Evolutionary conservation across 2,797 vertebrate genomes (phyloP).

Genomic region (Sebastolobus alascanus): DNA sequence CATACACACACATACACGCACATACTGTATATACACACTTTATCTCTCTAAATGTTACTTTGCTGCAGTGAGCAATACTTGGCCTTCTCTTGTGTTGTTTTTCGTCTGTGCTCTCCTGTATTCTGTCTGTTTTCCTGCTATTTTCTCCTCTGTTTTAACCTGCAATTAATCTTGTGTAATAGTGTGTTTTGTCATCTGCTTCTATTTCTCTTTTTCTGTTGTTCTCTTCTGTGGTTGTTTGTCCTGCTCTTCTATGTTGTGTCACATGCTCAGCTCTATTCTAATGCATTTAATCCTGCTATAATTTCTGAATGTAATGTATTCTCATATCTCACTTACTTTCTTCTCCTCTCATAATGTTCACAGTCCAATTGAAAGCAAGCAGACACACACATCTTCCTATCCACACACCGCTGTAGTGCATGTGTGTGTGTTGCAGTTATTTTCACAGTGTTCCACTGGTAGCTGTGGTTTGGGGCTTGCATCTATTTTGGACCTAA

Average conservation of each 20-base stretch:
- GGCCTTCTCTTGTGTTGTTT: not conserved
- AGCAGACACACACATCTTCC: constrained; percentile 27
- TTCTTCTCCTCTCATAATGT: constrained; percentile 22
- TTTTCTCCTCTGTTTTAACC: not conserved
- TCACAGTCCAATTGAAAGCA: constrained; percentile 36
- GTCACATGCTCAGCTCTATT: not conserved
- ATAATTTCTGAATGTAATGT: not conserved
- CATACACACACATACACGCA: constrained; percentile 4
- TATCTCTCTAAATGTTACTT: constrained; percentile 1
- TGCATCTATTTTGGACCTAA: constrained; percentile 78
- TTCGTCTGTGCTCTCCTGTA: not conserved
- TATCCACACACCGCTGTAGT: constrained; percentile 25
- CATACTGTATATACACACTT: constrained; percentile 7
- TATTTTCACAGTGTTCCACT: constrained; percentile 77
- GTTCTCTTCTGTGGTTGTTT: not conserved
- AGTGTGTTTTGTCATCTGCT: not conserved
- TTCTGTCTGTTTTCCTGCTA: not conserved
- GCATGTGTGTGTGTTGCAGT: constrained; percentile 53
- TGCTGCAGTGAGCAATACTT: constrained; percentile 1
- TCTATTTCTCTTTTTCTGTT: not conserved
- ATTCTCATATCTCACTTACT: not conserved
- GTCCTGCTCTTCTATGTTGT: not conserved
- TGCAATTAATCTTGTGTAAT: not conserved
- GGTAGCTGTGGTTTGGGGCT: constrained; percentile 79
- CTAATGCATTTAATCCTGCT: not conserved